These are phyloP conservation scores for Amphimedon queenslandica DNA, from an alignment of 37 sponge, comb jelly and placozoan species.

Conservation along the genomic window DNA sequence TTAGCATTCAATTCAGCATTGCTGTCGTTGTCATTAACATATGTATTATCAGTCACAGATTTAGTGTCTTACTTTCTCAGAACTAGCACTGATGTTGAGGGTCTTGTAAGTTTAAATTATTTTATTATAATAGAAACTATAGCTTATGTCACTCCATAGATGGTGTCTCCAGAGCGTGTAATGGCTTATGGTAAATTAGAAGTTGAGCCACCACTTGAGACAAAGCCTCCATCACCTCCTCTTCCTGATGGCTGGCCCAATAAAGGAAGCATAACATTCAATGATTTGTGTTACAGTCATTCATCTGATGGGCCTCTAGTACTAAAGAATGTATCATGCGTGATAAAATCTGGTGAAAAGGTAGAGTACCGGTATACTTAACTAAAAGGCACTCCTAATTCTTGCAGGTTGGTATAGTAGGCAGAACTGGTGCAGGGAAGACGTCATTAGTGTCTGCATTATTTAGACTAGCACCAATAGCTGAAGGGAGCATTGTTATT, in stretches of 20 bases:
- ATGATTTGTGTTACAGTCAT: background rate
- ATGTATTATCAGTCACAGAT: background rate
- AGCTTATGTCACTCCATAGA: background rate
- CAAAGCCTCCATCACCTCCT: background rate
- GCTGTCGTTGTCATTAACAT: background rate
- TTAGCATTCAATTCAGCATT: background rate
- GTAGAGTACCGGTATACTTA: slow-evolving; percentile 64
- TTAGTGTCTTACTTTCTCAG: background rate
- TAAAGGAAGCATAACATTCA: background rate
- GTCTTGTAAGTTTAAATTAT: background rate
- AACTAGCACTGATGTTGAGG: background rate
- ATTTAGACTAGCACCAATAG: slow-evolving; percentile 82
- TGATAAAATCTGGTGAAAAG: background rate
- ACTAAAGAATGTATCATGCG: background rate
- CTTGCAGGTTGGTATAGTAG: slow-evolving; percentile 93
- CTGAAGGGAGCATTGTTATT: slow-evolving; percentile 65
- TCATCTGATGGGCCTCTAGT: background rate
- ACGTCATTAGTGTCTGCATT: slow-evolving; percentile 76
- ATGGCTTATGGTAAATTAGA: background rate
- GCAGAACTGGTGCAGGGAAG: no score
- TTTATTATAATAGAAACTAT: background rate
- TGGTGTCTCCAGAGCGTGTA: background rate
- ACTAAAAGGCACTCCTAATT: slow-evolving; percentile 84
- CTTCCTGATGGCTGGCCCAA: background rate
- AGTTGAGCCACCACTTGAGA: background rate